A percentile compares a stretch with the other conserved stretches of the same genome.
Conservation (phyloP, 2,888 invertebrate species). For the Nephrocerus scutellatus region DNA sequence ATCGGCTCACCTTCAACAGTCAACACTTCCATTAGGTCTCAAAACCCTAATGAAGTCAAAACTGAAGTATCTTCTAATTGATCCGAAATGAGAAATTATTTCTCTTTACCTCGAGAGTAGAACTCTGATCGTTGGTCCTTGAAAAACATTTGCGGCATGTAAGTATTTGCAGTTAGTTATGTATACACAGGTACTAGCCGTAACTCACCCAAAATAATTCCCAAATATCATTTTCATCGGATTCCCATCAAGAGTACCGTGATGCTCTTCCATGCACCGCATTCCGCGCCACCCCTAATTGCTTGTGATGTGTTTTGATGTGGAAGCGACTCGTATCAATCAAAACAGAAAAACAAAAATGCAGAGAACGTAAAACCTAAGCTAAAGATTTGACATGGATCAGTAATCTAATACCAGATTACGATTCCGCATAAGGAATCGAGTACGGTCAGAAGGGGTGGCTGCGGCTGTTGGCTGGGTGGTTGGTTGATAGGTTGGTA, state of each 20-base stretch:
- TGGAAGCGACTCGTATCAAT: slow-evolving; percentile 36
- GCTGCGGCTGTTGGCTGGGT: slow-evolving; percentile 1
- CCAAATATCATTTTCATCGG: slow-evolving; percentile 12
- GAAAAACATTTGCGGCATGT: no score
- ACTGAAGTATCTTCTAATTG: no score
- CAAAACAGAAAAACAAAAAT: slow-evolving; percentile 29
- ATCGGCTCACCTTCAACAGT: no score
- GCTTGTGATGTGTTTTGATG: slow-evolving; percentile 27
- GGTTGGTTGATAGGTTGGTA: no score
- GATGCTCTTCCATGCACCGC: slow-evolving; percentile 6
- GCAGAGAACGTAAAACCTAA: slow-evolving; percentile 29
- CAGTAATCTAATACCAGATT: slow-evolving; percentile 49
- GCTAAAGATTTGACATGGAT: slow-evolving; percentile 49
- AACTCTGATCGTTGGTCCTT: no score
- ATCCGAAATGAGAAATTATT: slow-evolving; percentile 6
- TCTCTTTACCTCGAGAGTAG: no score
- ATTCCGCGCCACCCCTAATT: slow-evolving; percentile 3
- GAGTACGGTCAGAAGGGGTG: slow-evolving; percentile 19
- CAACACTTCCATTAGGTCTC: no score
- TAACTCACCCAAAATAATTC: slow-evolving; percentile 3
- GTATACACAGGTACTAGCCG: no score
- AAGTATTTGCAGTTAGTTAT: no score
- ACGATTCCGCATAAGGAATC: slow-evolving; percentile 43
- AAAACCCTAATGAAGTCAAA: no score
- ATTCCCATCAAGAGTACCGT: neutral